These are phyloP conservation scores for Dicentrarchus labrax DNA, from an alignment of 2,113 vertebrate species.

Conservation along the genomic window DNA sequence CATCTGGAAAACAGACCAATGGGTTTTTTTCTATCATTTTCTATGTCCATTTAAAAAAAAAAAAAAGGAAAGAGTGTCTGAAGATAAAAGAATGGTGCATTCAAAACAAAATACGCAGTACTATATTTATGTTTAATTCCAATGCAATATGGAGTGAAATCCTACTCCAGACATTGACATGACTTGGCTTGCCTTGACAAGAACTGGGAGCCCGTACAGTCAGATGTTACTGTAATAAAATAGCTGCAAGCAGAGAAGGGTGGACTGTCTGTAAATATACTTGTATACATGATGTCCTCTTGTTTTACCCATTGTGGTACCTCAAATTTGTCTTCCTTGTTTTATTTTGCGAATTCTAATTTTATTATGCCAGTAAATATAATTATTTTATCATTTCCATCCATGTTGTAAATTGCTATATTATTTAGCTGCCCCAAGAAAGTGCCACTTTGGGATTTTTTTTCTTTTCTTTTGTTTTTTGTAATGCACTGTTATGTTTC, in stretches of 20 bases:
- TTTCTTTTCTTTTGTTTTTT: constrained; percentile 77
- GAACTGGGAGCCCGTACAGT: constrained; percentile 76
- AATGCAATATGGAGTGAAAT: constrained; percentile 84
- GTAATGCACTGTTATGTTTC: constrained; percentile 98
- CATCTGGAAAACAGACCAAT: constrained; percentile 84
- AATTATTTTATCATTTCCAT: constrained; percentile 86
- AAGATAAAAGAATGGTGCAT: constrained; percentile 71
- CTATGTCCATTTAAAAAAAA: constrained; percentile 73
- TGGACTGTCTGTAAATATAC: constrained; percentile 95
- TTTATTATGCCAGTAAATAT: constrained; percentile 87
- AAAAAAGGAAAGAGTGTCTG: constrained; percentile 45
- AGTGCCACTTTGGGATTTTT: constrained; percentile 93
- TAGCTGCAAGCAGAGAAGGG: constrained; percentile 86
- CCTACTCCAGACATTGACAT: constrained; percentile 75
- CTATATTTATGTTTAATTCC: constrained; percentile 85
- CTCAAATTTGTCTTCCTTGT: constrained; percentile 91
- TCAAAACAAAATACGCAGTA: constrained; percentile 72
- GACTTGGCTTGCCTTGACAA: constrained; percentile 75
- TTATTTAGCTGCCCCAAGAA: constrained; percentile 92
- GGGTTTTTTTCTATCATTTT: constrained; percentile 80
- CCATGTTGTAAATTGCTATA: constrained; percentile 91
- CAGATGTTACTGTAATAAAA: constrained; percentile 83
- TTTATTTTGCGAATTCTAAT: constrained; percentile 84
- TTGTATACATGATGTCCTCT: constrained; percentile 85
- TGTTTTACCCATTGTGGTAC: constrained; percentile 92